Evolutionary conservation across 2,113 vertebrate species (phyloP).

Genomic region (Gymnarchus niloticus): DNA sequence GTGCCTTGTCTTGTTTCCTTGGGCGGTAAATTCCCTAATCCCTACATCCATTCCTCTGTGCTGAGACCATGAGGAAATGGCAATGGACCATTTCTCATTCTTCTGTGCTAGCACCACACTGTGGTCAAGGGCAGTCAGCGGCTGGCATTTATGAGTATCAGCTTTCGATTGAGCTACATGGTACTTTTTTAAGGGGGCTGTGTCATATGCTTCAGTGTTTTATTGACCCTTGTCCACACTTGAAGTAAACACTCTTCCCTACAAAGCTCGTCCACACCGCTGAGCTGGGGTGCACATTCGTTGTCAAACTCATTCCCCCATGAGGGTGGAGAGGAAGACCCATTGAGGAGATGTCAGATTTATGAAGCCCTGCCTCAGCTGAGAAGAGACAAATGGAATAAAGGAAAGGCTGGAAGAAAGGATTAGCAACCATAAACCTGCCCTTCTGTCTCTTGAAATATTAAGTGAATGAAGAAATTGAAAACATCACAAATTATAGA

Average conservation of each 20-base stretch:
- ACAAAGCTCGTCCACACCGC: too few relatives aligned
- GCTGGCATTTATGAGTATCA: not conserved
- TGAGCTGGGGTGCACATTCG: too few relatives aligned
- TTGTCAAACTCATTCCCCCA: too few relatives aligned
- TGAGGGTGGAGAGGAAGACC: not conserved
- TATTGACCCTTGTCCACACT: too few relatives aligned
- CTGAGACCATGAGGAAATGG: not conserved
- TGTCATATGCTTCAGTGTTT: too few relatives aligned
- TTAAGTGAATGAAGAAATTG: not conserved
- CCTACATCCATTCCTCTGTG: not conserved
- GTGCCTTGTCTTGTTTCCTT: slow-evolving; percentile 43
- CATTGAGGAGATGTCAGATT: not conserved
- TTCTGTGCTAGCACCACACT: too few relatives aligned
- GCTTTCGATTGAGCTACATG: not conserved
- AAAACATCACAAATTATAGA: not conserved
- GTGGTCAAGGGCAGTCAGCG: not conserved
- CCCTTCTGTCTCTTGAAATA: not conserved
- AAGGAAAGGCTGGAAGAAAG: not conserved
- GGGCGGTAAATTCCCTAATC: not conserved
- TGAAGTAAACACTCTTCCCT: too few relatives aligned
- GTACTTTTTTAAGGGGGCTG: not conserved
- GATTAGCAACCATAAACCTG: not conserved
- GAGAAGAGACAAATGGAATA: not conserved
- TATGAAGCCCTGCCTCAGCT: not conserved
- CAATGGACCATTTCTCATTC: not conserved